phyloP scores from a whole-genome alignment of 2,113 vertebrate species.

The Pygoscelis adeliae region DNA sequence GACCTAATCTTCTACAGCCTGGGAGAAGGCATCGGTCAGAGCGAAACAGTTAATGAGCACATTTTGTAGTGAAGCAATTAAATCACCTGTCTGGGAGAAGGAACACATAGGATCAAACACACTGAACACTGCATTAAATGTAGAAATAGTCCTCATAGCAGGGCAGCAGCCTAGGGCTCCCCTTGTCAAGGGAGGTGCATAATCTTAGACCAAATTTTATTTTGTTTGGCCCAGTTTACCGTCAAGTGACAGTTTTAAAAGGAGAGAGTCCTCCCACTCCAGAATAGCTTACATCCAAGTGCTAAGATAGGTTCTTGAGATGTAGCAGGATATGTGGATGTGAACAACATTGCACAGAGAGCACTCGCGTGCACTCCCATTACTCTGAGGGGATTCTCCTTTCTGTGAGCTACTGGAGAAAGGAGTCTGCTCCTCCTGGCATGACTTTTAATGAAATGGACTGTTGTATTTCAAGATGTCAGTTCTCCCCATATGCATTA shows the following conservation, averaged over 20 bases:
- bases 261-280: neutral
- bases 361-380: neutral
- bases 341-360: neutral
- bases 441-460: neutral
- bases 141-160: neutral
- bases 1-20: neutral
- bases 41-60: neutral
- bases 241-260: neutral
- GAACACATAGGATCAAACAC: neutral
- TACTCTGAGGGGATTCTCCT: neutral
- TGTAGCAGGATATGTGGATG: neutral
- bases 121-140: rapidly evolving
- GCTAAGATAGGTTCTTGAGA: neutral
- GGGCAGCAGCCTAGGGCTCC: neutral
- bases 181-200: neutral
- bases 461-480: neutral
- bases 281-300: neutral
- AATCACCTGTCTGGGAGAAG: neutral
- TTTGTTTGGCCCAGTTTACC: neutral
- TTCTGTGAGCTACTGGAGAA: neutral
- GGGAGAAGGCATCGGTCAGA: neutral
- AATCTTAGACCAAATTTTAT: neutral
- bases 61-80: neutral
- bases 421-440: neutral
- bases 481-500: neutral